Conservation (phyloP, 2,113 vertebrate species). For the Myotis yumanensis region DNA sequence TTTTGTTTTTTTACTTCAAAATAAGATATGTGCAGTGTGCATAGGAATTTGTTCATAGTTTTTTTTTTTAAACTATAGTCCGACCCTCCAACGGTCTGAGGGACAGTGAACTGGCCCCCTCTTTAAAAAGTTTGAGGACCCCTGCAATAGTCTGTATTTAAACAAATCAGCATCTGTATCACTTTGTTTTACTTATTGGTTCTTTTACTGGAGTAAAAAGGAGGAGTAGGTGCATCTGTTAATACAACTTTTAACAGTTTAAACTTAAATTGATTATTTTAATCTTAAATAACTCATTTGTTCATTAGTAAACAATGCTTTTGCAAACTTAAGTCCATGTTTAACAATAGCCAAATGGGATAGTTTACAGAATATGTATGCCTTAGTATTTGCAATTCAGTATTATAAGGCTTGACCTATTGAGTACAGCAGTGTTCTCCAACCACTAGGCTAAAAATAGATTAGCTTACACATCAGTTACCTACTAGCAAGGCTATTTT, state of each 20-base stretch:
- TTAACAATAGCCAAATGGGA: neutral
- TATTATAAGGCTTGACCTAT: neutral
- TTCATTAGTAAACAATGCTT: conserved; percentile 27
- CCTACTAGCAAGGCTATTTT: conserved; percentile 40
- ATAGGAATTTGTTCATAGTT: no score
- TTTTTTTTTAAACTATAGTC: no score
- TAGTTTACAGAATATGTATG: neutral
- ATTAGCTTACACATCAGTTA: conserved; percentile 23
- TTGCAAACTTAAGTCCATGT: neutral
- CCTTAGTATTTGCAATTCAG: neutral
- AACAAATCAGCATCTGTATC: neutral
- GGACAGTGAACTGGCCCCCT: no score
- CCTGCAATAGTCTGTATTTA: neutral
- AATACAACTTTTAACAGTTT: neutral
- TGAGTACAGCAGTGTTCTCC: neutral
- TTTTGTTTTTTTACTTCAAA: no score
- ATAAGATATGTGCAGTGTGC: no score
- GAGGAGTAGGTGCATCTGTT: neutral
- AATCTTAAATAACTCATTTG: neutral
- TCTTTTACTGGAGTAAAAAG: neutral
- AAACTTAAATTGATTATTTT: neutral
- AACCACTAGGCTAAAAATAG: neutral
- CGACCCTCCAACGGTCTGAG: no score
- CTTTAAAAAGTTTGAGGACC: no score
- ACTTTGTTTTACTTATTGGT: neutral